Percentiles rank a stretch among this genome's conserved stretches.
phyloP scores from a whole-genome alignment of 2,888 invertebrate species.

The Keiferia lycopersicella region DNA sequence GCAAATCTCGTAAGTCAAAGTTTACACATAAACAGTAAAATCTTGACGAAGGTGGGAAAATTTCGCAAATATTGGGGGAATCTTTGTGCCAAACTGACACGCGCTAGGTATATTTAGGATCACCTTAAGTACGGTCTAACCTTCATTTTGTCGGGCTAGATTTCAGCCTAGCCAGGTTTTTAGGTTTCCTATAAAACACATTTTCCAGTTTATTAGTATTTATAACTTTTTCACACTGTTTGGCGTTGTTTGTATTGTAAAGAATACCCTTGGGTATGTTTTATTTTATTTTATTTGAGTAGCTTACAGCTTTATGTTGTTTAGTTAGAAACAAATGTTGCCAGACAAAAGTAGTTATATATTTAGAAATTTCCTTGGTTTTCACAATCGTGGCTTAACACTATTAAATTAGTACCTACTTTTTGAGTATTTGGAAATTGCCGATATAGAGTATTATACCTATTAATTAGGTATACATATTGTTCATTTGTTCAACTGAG shows the following conservation, averaged over 20 bases:
- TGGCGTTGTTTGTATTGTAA: not conserved
- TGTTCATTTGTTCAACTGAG: too few species aligned
- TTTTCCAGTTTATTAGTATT: constrained; percentile 13
- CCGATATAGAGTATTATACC: too few species aligned
- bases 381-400: too few species aligned
- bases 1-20: constrained; percentile 32
- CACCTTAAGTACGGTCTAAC: constrained; percentile 30
- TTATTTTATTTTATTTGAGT: too few species aligned
- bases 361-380: too few species aligned
- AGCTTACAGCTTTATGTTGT: too few species aligned
- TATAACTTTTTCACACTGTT: not conserved
- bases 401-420: too few species aligned
- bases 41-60: constrained; percentile 23
- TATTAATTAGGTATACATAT: too few species aligned
- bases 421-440: too few species aligned
- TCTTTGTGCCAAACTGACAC: constrained; percentile 33
- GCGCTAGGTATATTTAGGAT: constrained; percentile 34
- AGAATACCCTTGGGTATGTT: too few species aligned
- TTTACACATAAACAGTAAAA: constrained; percentile 33
- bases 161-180: constrained; percentile 19
- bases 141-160: constrained; percentile 37
- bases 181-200: not conserved
- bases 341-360: too few species aligned
- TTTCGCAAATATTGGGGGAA: constrained; percentile 21
- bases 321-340: too few species aligned